phyloP scores from a whole-genome alignment of 2,113 vertebrate genomes.

The Lepus europaeus region DNA sequence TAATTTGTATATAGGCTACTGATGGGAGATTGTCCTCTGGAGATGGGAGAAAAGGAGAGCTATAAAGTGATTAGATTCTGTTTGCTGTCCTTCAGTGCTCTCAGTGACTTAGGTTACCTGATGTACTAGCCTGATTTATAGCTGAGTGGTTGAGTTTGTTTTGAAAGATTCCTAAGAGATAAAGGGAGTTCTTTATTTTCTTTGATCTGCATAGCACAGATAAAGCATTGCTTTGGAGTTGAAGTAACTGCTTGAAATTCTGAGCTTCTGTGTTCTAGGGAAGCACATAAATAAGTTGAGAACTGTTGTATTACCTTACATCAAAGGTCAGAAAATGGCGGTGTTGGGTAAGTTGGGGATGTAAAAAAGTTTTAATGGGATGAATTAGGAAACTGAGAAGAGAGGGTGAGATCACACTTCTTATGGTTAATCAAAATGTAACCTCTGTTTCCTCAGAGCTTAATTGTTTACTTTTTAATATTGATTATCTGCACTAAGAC shows the following conservation, averaged over 20 bases:
- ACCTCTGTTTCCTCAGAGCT: not conserved
- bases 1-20: not conserved
- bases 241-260: not conserved
- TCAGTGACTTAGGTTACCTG: constrained; percentile 11
- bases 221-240: not conserved
- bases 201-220: not conserved
- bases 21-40: constrained; percentile 35
- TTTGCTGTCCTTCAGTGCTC: not conserved
- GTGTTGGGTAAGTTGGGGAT: not conserved
- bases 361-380: not conserved
- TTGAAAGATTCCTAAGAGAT: constrained; percentile 45
- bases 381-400: constrained; percentile 32
- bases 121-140: not conserved
- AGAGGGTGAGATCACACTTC: not conserved
- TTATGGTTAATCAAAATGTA: not conserved
- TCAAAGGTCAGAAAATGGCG: not conserved
- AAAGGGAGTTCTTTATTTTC: constrained; percentile 16
- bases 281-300: not conserved
- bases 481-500: not conserved
- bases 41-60: not conserved
- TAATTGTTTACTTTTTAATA: constrained; percentile 27
- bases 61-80: constrained; percentile 29
- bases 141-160: constrained; percentile 13
- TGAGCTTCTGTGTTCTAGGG: not conserved
- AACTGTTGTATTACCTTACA: not conserved